Percentiles rank a stretch among this genome's conserved stretches.
These are phyloP conservation scores for Ceyx cyanopectus DNA, from an alignment of 2,113 vertebrate genomes.

Conservation along the genomic window DNA sequence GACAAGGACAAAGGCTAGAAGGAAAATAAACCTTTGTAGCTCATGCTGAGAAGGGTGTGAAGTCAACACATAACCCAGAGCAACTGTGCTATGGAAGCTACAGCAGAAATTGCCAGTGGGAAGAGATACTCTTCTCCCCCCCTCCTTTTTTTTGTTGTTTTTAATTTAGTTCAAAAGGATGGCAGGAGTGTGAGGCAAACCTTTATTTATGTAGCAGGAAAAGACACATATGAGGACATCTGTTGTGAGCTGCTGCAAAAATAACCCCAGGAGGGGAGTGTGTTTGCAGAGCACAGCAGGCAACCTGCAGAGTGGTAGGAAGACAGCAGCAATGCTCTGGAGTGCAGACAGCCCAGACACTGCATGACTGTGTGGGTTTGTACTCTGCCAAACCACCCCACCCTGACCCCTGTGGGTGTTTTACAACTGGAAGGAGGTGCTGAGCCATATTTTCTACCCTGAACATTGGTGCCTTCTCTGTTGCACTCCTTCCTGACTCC, in stretches of 20 bases:
- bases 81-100: neutral
- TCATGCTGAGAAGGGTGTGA: neutral
- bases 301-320: neutral
- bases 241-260: constrained; percentile 45
- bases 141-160: neutral
- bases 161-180: neutral
- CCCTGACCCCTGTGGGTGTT: neutral
- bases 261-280: neutral
- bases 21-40: neutral
- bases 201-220: neutral
- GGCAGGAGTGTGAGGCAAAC: neutral
- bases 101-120: constrained; percentile 11
- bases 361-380: neutral
- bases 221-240: neutral
- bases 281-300: neutral
- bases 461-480: neutral
- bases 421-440: constrained; percentile 12
- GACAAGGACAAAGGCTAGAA: neutral
- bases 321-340: neutral
- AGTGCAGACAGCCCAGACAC: neutral
- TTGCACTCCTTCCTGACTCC: neutral
- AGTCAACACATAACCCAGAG: neutral
- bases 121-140: neutral
- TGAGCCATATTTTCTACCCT: neutral
- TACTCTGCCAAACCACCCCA: neutral